phyloP scores from a whole-genome alignment of 2,113 vertebrate genomes.

The Sula dactylatra region DNA sequence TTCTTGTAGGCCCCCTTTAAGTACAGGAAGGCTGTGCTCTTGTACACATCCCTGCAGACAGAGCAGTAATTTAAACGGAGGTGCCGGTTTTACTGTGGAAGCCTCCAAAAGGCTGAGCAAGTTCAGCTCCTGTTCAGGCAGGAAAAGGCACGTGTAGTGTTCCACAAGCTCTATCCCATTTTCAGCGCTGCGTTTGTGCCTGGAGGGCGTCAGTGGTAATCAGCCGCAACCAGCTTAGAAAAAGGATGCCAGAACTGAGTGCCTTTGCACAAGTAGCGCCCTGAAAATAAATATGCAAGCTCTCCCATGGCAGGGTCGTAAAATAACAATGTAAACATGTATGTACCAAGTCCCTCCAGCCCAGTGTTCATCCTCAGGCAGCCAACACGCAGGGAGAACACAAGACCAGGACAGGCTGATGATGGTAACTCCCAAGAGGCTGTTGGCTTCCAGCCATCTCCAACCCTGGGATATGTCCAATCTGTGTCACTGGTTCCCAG shows the following conservation, averaged over 20 bases:
- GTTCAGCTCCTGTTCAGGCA: not conserved
- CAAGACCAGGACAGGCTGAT: not conserved
- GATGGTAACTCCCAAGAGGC: not conserved
- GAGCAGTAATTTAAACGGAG: not conserved
- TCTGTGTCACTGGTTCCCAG: not conserved
- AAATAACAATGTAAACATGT: not conserved
- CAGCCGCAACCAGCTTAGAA: not conserved
- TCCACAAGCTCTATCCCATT: not conserved
- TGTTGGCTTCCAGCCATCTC: not conserved
- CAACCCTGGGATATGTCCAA: not conserved
- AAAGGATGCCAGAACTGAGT: not conserved
- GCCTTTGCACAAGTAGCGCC: not conserved
- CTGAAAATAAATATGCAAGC: not conserved
- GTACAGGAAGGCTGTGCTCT: not conserved
- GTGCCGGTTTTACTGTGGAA: not conserved
- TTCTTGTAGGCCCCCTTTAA: not conserved
- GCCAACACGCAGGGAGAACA: not conserved
- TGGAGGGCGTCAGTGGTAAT: not conserved
- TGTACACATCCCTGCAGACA: not conserved
- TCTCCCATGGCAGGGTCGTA: not conserved
- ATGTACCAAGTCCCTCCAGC: not conserved
- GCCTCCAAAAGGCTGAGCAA: not conserved
- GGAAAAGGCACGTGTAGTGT: not conserved
- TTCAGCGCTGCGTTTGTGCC: not conserved
- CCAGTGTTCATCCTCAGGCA: not conserved